Base-by-base conservation (phyloP, 2,888 invertebrate species). In the Metalampra italica region DNA sequence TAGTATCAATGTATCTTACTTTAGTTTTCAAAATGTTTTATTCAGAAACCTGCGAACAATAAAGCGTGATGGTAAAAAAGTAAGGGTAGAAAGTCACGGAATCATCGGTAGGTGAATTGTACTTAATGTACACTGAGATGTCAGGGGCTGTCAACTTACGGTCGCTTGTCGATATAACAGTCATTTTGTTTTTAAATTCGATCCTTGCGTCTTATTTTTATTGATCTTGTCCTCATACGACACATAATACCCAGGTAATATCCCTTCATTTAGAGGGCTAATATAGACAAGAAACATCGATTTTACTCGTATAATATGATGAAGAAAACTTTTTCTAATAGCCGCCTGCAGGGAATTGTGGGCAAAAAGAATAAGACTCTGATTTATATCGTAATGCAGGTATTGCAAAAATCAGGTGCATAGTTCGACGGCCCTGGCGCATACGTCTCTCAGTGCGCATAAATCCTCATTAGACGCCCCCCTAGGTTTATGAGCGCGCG, bases 381-480 rank as follows among this genome's bases (percentile, higher is more conserved):
- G 22, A 22, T 22, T 22, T 22, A 22, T 22, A 22, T 22, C 22
- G 12, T 12, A 12, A 9, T 29, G 29, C 22, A 41, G 29, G 14
- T 29, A n/a, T 43, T 34, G 34, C 9, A 29, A 43, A 43, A 43
- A 43, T 43, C 43, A 43, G 43, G 32, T 40, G 40, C 9, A 15
- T 14, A 44, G 47, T 46, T 47, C 49, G 49, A 41, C 45, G 51
- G 57, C 64, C 67, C 72, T 66, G 68, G 59, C 64, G 73, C 69
- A 71, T 72, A 57, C 68, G 71, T 72, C 74, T 73, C 74, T 55
- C 56, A 55, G 55, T 62, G 59, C 62, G 68, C 73, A 83, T 90
- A 90, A 88, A 90, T 90, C 81, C 81, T 89, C 86, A 89, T 90
- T 90, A 87, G 79, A 57, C 63, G 66, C 75, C 76, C 75, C 68